These are phyloP conservation scores for Porites divaricata DNA, from an alignment of 92 coral and sea anemone species.

Conservation along the genomic window DNA sequence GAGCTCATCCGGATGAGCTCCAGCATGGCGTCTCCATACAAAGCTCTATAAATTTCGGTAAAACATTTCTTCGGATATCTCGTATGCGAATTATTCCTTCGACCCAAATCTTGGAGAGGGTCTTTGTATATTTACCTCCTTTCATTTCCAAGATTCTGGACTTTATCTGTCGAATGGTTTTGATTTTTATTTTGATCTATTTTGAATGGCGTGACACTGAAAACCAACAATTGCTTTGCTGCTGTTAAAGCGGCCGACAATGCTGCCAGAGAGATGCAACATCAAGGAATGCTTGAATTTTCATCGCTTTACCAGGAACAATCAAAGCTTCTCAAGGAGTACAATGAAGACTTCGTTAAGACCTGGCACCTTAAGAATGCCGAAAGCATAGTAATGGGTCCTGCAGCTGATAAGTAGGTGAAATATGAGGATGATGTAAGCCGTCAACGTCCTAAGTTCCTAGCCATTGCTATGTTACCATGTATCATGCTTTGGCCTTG, in stretches of 20 bases:
- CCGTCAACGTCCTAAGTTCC: constrained; percentile 38
- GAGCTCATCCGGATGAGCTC: too few species aligned
- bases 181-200: too few species aligned
- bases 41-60: too few species aligned
- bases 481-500: constrained; percentile 65
- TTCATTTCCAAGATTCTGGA: too few species aligned
- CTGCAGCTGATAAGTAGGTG: constrained; percentile 63
- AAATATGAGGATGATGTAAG: constrained; percentile 43
- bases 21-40: too few species aligned
- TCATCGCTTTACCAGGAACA: constrained; percentile 34
- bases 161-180: too few species aligned
- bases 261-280: constrained; percentile 23
- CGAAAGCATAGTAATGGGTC: constrained; percentile 61
- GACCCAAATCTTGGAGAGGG: too few species aligned
- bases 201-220: too few species aligned
- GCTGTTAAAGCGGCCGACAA: constrained; percentile 34
- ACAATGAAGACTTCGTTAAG: constrained; percentile 54
- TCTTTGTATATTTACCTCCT: too few species aligned
- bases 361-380: constrained; percentile 52
- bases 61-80: too few species aligned
- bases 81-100: too few species aligned
- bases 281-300: constrained; percentile 22
- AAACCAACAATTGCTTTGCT: too few species aligned
- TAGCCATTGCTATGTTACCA: constrained; percentile 60
- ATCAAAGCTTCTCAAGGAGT: constrained; percentile 28